These are phyloP conservation scores for Tribolium madens DNA, from an alignment of 1,140 invertebrate species.

Conservation along the genomic window DNA sequence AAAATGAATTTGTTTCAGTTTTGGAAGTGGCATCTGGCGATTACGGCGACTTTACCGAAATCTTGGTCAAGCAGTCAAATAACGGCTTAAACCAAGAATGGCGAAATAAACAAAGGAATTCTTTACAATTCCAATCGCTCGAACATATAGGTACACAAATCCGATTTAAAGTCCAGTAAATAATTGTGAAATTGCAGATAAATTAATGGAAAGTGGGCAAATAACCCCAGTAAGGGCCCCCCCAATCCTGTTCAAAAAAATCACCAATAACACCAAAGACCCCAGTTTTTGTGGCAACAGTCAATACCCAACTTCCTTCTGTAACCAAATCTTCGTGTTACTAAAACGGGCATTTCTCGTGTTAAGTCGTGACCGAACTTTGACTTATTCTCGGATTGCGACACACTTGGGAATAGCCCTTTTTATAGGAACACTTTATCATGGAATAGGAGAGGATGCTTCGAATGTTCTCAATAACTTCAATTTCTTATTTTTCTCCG, in stretches of 20 bases:
- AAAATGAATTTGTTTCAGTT: conserved; percentile 70
- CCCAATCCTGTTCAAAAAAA: conserved; percentile 47
- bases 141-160: conserved; percentile 59
- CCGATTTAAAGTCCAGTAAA: neutral
- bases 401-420: conserved; percentile 84
- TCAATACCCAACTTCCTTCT: conserved; percentile 73
- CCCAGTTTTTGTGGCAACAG: conserved; percentile 28
- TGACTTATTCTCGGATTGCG: conserved; percentile 80
- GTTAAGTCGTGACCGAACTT: conserved; percentile 71
- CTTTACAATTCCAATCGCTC: conserved; percentile 58
- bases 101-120: conserved; percentile 64
- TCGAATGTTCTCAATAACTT: conserved; percentile 62
- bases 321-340: conserved; percentile 75
- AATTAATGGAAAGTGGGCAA: conserved; percentile 64
- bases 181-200: conserved; percentile 57
- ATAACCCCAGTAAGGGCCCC: conserved; percentile 68
- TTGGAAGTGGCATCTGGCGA: conserved; percentile 88
- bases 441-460: conserved; percentile 75
- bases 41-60: conserved; percentile 75
- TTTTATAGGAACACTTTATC: conserved; percentile 84
- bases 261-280: conserved; percentile 37
- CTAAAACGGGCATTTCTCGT: conserved; percentile 74
- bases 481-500: conserved; percentile 62
- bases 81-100: conserved; percentile 78
- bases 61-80: conserved; percentile 72